Percentiles rank a stretch among this genome's conserved stretches.
These are phyloP conservation scores for Sisyra terminalis DNA, from an alignment of 2,888 invertebrate genomes.

Conservation along the genomic window DNA sequence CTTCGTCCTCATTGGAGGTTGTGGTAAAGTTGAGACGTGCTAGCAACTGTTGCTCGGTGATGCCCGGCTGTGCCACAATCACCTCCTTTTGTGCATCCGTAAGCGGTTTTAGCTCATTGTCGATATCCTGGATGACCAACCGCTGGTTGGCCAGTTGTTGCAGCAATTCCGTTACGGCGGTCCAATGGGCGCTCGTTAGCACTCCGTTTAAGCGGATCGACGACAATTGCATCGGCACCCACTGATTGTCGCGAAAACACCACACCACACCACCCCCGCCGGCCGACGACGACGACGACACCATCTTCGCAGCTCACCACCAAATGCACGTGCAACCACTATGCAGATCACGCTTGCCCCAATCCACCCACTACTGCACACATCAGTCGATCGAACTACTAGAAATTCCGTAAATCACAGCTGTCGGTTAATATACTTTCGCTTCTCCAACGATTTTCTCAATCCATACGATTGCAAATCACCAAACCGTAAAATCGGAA, in stretches of 20 bases:
- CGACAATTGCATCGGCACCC: slow-evolving; percentile 48
- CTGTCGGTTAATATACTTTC: too few species aligned
- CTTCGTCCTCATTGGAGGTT: neutral
- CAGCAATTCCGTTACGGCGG: slow-evolving; percentile 45
- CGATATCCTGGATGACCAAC: slow-evolving; percentile 33
- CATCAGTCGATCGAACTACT: too few species aligned
- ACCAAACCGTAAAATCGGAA: too few species aligned
- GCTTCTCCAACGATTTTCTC: too few species aligned
- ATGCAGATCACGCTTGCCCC: too few species aligned
- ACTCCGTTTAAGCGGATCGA: slow-evolving; percentile 48
- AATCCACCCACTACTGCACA: too few species aligned
- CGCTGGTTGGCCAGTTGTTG: slow-evolving; percentile 45
- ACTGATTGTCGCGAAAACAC: slow-evolving; percentile 50
- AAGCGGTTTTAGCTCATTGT: slow-evolving; percentile 24
- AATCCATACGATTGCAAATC: too few species aligned
- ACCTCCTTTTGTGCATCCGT: slow-evolving; percentile 24
- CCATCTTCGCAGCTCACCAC: slow-evolving; percentile 24
- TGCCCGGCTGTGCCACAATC: neutral
- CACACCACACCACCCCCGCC: slow-evolving; percentile 45
- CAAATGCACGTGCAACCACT: too few species aligned
- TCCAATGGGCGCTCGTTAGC: slow-evolving; percentile 46
- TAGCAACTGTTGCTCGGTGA: slow-evolving; percentile 6
- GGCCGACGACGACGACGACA: slow-evolving; percentile 40
- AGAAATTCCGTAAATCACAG: too few species aligned
- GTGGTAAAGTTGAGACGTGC: slow-evolving; percentile 2